phyloP scores from a whole-genome alignment of 1,140 invertebrate genomes.

The Coptotermes formosanus region DNA sequence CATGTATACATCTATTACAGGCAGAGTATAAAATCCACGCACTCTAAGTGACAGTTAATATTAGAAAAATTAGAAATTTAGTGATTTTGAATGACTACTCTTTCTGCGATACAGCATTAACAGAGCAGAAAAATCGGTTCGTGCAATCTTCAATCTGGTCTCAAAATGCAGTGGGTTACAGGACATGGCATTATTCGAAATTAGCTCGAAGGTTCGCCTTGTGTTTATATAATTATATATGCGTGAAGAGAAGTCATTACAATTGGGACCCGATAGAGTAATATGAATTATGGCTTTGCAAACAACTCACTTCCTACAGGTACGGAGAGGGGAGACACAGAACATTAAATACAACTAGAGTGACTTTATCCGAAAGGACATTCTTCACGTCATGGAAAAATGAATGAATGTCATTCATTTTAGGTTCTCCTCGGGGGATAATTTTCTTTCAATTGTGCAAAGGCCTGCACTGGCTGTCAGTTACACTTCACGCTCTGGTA shows the following conservation, averaged over 20 bases:
- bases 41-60: no score
- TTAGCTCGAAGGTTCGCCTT: no score
- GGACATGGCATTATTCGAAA: no score
- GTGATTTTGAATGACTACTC: no score
- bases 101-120: no score
- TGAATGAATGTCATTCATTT: slow-evolving; percentile 3
- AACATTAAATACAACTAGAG: not conserved
- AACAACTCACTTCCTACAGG: not conserved
- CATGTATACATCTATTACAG: no score
- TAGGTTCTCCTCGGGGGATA: not conserved
- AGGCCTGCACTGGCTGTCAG: not conserved
- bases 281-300: not conserved
- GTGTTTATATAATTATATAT: not conserved
- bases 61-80: no score
- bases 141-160: no score
- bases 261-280: not conserved
- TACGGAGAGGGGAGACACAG: not conserved
- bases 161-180: no score
- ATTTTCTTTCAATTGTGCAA: not conserved
- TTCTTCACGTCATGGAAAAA: not conserved
- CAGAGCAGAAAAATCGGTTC: no score
- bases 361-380: not conserved
- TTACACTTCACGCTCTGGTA: not conserved
- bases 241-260: not conserved
- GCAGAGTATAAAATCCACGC: no score